Base-by-base conservation (phyloP, 2,797 vertebrate genomes). In the Cryptoblepharus egeriae region DNA sequence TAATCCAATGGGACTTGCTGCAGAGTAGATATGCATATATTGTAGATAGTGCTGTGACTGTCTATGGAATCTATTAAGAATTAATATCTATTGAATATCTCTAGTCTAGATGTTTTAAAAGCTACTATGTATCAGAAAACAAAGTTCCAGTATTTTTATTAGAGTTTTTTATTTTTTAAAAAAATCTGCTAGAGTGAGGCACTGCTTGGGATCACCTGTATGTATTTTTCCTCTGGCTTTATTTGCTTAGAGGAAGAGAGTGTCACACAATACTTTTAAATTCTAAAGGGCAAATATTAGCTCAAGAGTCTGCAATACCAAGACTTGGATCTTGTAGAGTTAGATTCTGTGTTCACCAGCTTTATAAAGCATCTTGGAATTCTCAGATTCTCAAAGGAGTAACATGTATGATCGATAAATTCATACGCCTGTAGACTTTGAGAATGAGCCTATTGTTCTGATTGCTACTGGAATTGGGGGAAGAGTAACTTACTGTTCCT, bases 321-420 rank as follows among this genome's bases (percentile, higher is more conserved):
- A 77, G 86, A 49, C 77, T 76, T 83, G 77, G 65, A 75, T 83
- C 75, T 88, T 63, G 63, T 10, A 22, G 77, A 81, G 83, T 64
- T 61, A 30, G 26, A 61, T 28, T 32, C 69, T 26, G 0, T 52
- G 30, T 60, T 85, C 10, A 1, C n/a, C 42, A 37, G 60, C 58
- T 75, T 45, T 79, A 55, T 70, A 72, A 86, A 68, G 80, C 64
- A 82, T 80, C 75, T 84, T 82, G 89, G 75, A 88, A 86, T 89
- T 92, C 85, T 83, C 67, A n/a, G 80, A 69, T 72, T 77, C 30
- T 70, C 67, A 72, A 69, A 75, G 82, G 85, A 89, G 89, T 89
- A 92, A 87, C 89, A 37, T 87, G 42, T 81, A 85, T 81, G 85
- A 90, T 92, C 88, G 86, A 71, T 89, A 85, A 22, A 84, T 80